Evolutionary conservation across 2,888 invertebrate species (phyloP).

Genomic region (Disparrhopalites patrizii): DNA sequence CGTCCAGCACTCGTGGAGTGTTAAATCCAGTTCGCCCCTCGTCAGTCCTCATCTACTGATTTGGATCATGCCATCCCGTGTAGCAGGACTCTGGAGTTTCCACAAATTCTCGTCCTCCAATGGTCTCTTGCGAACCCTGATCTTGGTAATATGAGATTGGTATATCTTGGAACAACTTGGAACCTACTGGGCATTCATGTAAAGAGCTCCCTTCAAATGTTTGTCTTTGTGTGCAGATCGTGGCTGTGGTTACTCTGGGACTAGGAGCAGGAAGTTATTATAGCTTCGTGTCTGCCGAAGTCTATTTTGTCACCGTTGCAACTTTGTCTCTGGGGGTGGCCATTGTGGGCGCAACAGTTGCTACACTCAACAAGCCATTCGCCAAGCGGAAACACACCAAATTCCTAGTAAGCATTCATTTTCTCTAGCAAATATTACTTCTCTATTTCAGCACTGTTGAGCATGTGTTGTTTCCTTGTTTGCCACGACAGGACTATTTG

Average conservation of each 20-base stretch:
- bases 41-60: too few species aligned
- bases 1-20: too few species aligned
- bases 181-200: too few species aligned
- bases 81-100: neutral
- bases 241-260: neutral
- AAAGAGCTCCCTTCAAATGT: too few species aligned
- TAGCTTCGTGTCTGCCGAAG: neutral
- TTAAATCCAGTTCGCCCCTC: too few species aligned
- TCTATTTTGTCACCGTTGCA: slow-evolving; percentile 6
- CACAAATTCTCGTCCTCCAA: slow-evolving; percentile 5
- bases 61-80: too few species aligned
- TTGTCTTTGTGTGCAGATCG: neutral
- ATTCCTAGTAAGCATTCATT: neutral
- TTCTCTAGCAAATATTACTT: too few species aligned
- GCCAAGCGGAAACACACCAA: neutral
- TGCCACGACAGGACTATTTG: slow-evolving; percentile 1
- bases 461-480: neutral
- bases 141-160: slow-evolving; percentile 17
- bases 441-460: too few species aligned
- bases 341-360: neutral
- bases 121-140: slow-evolving; percentile 2
- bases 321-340: neutral
- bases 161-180: too few species aligned
- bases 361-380: neutral
- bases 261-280: slow-evolving; percentile 7